Percentiles rank a stretch among this genome's conserved stretches.
These are phyloP conservation scores for Salticus scenicus DNA, from an alignment of 2,888 invertebrate genomes.

Conservation along the genomic window DNA sequence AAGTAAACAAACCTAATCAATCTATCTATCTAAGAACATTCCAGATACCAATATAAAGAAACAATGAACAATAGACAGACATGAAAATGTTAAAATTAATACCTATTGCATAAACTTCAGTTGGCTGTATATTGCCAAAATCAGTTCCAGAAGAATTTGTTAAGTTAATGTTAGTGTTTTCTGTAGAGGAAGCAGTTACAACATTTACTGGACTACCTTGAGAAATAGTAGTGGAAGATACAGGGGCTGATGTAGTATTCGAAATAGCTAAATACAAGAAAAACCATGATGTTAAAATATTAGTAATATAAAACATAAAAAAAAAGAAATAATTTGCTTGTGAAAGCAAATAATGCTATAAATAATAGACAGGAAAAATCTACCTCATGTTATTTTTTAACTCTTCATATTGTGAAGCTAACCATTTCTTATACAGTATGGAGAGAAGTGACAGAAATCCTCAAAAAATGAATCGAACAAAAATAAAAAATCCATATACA, in stretches of 20 bases:
- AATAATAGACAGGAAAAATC: no score
- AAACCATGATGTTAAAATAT: neutral
- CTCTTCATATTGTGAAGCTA: no score
- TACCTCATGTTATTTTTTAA: no score
- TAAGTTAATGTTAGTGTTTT: slow-evolving; percentile 37
- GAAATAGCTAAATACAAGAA: slow-evolving; percentile 4
- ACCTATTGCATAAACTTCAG: slow-evolving; percentile 52
- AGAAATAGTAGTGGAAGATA: slow-evolving; percentile 22
- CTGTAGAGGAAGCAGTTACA: slow-evolving; percentile 43
- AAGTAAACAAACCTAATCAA: no score
- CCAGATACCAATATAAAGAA: no score
- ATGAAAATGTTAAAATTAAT: neutral
- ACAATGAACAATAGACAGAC: neutral
- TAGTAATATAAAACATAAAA: neutral
- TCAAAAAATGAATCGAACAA: no score
- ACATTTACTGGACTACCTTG: slow-evolving; percentile 29
- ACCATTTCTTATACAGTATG: no score
- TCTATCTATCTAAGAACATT: no score
- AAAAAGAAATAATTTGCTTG: no score
- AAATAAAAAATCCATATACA: no score
- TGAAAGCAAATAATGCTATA: no score
- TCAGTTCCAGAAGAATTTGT: slow-evolving; percentile 57
- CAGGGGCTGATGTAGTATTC: neutral
- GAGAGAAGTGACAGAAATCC: no score
- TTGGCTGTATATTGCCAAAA: slow-evolving; percentile 56